Conservation (phyloP, 2,113 vertebrate species). For the Ardeotis arabs region DNA sequence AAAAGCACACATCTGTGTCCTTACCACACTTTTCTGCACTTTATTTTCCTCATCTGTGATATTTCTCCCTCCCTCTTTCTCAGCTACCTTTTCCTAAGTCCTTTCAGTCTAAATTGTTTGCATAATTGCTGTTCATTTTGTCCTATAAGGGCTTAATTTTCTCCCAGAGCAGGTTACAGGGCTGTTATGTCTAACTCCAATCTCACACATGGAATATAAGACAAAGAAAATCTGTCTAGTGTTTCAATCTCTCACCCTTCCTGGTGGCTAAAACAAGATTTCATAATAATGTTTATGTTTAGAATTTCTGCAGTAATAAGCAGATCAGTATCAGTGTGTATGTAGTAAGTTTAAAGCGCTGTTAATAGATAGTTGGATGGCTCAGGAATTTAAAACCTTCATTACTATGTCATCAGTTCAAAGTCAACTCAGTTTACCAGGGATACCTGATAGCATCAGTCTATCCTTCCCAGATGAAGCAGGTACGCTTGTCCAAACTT, state of each 20-base stretch:
- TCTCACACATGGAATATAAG: neutral
- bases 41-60: neutral
- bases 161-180: neutral
- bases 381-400: constrained; percentile 56
- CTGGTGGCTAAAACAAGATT: constrained; percentile 33
- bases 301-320: constrained; percentile 66
- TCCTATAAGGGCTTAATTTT: constrained; percentile 1
- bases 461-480: constrained; percentile 16
- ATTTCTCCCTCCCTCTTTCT: neutral
- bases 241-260: neutral
- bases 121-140: constrained; percentile 12
- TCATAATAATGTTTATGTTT: constrained; percentile 65
- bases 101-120: neutral
- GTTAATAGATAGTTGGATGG: constrained; percentile 45
- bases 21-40: neutral
- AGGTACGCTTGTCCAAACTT: constrained; percentile 37
- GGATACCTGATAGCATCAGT: constrained; percentile 31
- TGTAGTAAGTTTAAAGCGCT: constrained; percentile 52
- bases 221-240: constrained; percentile 16
- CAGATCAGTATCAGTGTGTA: constrained; percentile 53
- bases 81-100: neutral
- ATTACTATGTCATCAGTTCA: constrained; percentile 56
- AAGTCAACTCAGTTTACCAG: constrained; percentile 40
- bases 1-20: neutral
- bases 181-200: constrained; percentile 4